These are phyloP conservation scores for Clarias gariepinus DNA, from an alignment of 2,113 vertebrate genomes.

Conservation along the genomic window DNA sequence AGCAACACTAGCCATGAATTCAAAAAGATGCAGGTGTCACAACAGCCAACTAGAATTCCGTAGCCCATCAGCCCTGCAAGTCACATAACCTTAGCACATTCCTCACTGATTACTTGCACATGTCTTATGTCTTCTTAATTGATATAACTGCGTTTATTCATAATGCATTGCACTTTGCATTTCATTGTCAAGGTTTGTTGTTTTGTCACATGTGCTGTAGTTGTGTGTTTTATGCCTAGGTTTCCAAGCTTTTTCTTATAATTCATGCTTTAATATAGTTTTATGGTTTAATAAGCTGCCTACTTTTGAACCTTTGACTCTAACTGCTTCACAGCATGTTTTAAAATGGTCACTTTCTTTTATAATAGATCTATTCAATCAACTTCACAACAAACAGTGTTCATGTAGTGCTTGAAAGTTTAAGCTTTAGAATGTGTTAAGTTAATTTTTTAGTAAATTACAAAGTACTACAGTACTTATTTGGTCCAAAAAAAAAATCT, in stretches of 20 bases:
- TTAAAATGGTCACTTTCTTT: conserved; percentile 4
- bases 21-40: background rate
- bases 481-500: background rate
- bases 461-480: background rate
- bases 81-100: background rate
- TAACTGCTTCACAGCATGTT: background rate
- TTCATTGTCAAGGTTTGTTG: background rate
- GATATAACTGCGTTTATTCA: background rate
- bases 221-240: background rate
- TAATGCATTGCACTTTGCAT: too few species aligned
- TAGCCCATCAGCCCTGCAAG: background rate
- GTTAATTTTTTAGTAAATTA: background rate
- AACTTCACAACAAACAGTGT: background rate
- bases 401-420: background rate
- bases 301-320: background rate
- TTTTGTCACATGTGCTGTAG: background rate
- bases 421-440: background rate
- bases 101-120: background rate
- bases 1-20: background rate
- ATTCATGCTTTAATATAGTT: background rate
- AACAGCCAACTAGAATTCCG: too few species aligned
- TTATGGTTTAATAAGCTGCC: background rate
- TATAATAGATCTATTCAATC: background rate
- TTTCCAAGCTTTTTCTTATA: background rate
- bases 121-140: background rate